Evolutionary conservation across 1,140 invertebrate species (phyloP), one percentile per base, ranked within the genome.

Genomic region (Bombyx mandarina): DNA sequence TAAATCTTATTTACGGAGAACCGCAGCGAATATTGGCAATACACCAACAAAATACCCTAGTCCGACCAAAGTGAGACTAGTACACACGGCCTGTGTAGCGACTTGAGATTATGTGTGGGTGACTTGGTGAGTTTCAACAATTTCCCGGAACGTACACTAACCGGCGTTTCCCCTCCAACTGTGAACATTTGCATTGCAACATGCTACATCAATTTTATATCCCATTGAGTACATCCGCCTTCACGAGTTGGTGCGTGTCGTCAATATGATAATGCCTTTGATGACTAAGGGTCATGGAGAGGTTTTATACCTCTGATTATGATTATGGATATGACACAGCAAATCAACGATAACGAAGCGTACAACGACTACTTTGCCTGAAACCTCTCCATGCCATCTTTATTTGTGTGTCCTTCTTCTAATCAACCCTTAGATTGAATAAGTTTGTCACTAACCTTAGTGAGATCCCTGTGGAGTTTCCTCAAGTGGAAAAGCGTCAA

Each of bases 401-500:
- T 62, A 35, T 35, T 35, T 35, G 26, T 35, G 1, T 52, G 10
- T 44, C 42, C 50, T 35, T 56, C 56, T 57, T 56, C 42, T 53
- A 58, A 51, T 45, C 57, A 9, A 52, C 54, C 53, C 43, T 26
- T 52, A 10, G 45, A 48, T 10, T 57, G 43, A 57, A 47, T 56
- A 50, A 54, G 58, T 47, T 18, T 12, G 44, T 63, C 67, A 75
- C 73, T 48, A 74, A 89, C 93, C 82, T 94, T 95, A 47, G 94
- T 94, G 18, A 97, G 90, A 79, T 97, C 94, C 60, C 93, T 89
- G 82, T 96, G 94, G 45, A 97, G 90, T 75, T 96, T 96, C 69
- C 93, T 89, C 49, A 97, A 90, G 75, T 96, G 95, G 79, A 96
- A 93, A 42, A 94, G 89, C 7, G 95, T 96, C n/a, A 97, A 88